A percentile compares a stretch with the other conserved stretches of the same genome.
These are phyloP conservation scores for Cremastobaeus sp. DNA, from an alignment of 2,888 invertebrate genomes.

Conservation along the genomic window DNA sequence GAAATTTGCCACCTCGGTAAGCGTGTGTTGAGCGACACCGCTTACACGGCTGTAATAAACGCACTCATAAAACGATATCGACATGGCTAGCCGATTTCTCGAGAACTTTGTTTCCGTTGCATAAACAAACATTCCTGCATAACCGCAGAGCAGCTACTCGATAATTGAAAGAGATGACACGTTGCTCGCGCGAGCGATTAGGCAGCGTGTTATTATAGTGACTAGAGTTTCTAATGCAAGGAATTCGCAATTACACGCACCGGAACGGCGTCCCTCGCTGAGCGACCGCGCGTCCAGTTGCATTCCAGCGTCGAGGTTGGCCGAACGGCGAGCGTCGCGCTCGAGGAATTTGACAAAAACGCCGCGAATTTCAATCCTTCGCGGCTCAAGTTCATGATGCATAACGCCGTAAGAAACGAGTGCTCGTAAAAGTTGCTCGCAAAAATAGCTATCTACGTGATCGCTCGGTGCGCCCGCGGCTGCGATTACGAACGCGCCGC, in stretches of 20 bases:
- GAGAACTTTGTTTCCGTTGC: conserved; percentile 13
- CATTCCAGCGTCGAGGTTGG: conserved; percentile 9
- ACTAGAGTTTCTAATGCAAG: conserved; percentile 32
- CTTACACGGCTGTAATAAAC: too few relatives aligned
- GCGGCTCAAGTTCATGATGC: conserved; percentile 59
- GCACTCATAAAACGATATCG: too few relatives aligned
- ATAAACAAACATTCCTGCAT: conserved; percentile 35
- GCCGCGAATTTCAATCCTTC: conserved; percentile 47
- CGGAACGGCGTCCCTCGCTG: conserved; percentile 7
- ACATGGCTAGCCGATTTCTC: too few relatives aligned
- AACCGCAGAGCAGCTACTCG: conserved; percentile 6
- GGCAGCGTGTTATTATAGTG: conserved; percentile 28
- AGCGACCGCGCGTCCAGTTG: neutral
- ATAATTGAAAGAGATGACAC: conserved; percentile 49
- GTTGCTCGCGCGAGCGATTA: conserved; percentile 32
- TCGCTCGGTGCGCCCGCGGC: conserved; percentile 44
- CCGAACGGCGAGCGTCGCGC: conserved; percentile 32
- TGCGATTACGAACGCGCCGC: conserved; percentile 49
- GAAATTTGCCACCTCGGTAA: too few relatives aligned
- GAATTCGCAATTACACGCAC: conserved; percentile 7
- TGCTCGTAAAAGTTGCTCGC: conserved; percentile 62
- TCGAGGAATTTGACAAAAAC: conserved; percentile 50
- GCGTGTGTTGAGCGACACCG: too few relatives aligned
- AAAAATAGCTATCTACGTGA: conserved; percentile 59
- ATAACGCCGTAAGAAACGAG: conserved; percentile 61